These are phyloP conservation scores for Drosophila phalerata DNA, from an alignment of 2,888 invertebrate genomes.

Conservation along the genomic window DNA sequence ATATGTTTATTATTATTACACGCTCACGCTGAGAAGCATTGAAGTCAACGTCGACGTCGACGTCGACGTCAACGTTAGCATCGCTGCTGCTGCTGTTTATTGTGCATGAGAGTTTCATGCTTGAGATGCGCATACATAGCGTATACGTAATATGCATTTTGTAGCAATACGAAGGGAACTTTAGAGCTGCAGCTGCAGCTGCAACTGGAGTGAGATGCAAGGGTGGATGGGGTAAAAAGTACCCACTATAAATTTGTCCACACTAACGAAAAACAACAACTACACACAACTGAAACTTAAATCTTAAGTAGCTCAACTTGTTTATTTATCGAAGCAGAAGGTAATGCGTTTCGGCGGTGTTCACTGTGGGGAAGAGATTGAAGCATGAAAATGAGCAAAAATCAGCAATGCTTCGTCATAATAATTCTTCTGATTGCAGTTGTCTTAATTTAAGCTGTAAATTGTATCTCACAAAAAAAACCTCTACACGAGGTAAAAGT, in stretches of 20 bases:
- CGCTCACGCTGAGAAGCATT: slow-evolving; percentile 40
- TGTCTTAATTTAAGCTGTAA: slow-evolving; percentile 24
- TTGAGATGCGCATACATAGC: slow-evolving; percentile 75
- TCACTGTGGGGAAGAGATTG: background rate
- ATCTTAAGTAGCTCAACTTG: slow-evolving; percentile 81
- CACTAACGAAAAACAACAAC: slow-evolving; percentile 55
- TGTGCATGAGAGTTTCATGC: slow-evolving; percentile 77
- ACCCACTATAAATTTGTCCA: slow-evolving; percentile 73
- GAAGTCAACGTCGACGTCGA: slow-evolving; percentile 12
- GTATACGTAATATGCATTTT: slow-evolving; percentile 73
- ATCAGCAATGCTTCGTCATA: slow-evolving; percentile 42
- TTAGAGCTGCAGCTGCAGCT: slow-evolving; percentile 13
- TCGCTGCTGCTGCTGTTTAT: slow-evolving; percentile 63
- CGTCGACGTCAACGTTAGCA: slow-evolving; percentile 3
- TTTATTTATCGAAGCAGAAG: slow-evolving; percentile 79
- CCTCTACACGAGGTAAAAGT: no score
- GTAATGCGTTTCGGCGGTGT: slow-evolving; percentile 51
- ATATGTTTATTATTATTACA: slow-evolving; percentile 72
- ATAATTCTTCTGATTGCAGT: slow-evolving; percentile 24
- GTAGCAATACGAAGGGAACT: slow-evolving; percentile 43
- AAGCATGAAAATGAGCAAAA: slow-evolving; percentile 22
- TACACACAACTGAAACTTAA: slow-evolving; percentile 63
- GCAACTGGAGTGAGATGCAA: slow-evolving; percentile 5
- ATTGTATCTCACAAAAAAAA: no score
- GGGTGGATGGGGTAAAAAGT: slow-evolving; percentile 38